Base-by-base conservation (phyloP, 2,888 invertebrate species). In the Boloria euphrosyne region DNA sequence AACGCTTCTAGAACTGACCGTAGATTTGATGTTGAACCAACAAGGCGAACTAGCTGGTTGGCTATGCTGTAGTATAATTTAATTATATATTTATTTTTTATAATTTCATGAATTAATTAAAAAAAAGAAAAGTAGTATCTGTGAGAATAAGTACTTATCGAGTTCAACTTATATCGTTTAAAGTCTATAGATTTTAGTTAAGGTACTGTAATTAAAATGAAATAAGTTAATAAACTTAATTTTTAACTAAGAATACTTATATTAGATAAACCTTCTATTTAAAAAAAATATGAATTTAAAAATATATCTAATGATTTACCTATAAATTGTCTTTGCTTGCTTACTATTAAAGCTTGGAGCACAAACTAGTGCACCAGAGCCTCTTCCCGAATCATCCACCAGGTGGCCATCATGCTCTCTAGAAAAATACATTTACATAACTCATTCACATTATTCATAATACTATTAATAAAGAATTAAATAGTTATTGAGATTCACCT, bases 1-100 rank as follows among this genome's bases (percentile, higher is more conserved):
- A 98, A 93, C 0, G 98, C 98, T 82, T 98, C 98, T 53, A 98
- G 87, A 51, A 98, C 98, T 10, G 98, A 98, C 14, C 98, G 93
- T 55, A 98, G 87, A n/a, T 95, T 95, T 0, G 96, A 95, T 27
- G 97, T 96, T 47, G 96, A 95, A 0, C 98, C 98, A 0, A 98
- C 97, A 49, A 98, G 90, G 14, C 98, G 94, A 0, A 98, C 96
- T 64, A 98, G 90, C 80, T 98, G 97, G 63, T 97, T 96, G 10
- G 97, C 97, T 78, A 98, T 98, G 81, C 97, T 97, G 79, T 4
- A 79, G 76, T 44, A 22, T 22, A n/a, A n/a, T 22, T 1, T 22
- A 22, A 22, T 22, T 22, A 22, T 22, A 22, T 22, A 22, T 22
- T 22, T 22, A 22, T 22, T 22, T 22, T 22, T 22, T 22, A 22